phyloP scores from a whole-genome alignment of 2,113 vertebrate species.

The Pycnonotus jocosus region DNA sequence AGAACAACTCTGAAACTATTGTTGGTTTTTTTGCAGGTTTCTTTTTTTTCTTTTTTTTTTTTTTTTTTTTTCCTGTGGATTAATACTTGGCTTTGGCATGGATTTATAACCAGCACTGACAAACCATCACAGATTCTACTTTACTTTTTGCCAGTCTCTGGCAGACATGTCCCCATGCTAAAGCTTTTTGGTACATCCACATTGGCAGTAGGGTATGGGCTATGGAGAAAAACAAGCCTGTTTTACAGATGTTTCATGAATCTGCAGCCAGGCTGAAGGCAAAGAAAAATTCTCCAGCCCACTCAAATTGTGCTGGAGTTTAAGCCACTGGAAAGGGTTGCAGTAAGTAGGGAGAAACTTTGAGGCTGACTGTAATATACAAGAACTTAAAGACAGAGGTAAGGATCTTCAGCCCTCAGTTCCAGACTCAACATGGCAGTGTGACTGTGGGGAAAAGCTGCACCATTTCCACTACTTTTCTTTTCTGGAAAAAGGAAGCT shows the following conservation, averaged over 20 bases:
- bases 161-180: neutral
- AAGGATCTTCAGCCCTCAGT: neutral
- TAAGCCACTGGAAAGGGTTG: neutral
- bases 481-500: neutral
- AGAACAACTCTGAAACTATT: neutral
- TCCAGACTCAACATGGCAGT: neutral
- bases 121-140: neutral
- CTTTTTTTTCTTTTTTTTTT: neutral
- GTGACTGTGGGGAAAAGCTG: neutral
- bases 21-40: too few species aligned
- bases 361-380: neutral
- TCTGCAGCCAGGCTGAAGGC: neutral
- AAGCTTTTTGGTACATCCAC: neutral
- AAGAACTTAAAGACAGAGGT: neutral
- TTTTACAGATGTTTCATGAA: neutral
- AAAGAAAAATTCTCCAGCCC: neutral
- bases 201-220: too few species aligned
- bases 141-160: neutral
- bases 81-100: neutral
- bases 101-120: neutral
- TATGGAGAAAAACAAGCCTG: neutral
- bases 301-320: neutral
- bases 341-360: neutral
- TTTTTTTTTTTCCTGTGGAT: too few species aligned
- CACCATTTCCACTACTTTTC: neutral